These are phyloP conservation scores for Odontamblyopus lacepedii DNA, from an alignment of 2,797 vertebrate genomes.

Conservation along the genomic window DNA sequence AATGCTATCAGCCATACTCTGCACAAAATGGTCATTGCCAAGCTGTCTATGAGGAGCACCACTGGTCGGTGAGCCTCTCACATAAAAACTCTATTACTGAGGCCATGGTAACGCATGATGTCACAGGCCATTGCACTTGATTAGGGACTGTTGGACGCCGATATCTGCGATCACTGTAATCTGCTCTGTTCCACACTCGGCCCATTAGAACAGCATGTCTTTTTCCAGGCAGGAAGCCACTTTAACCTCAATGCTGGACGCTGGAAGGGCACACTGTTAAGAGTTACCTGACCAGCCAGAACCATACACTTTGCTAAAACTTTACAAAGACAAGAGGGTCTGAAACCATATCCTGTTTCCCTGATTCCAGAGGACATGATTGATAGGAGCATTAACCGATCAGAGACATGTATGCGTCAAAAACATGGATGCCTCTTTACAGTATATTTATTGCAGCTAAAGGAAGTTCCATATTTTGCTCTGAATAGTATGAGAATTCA, in stretches of 20 bases:
- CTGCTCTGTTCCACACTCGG: conserved; percentile 39
- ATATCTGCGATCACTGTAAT: conserved; percentile 47
- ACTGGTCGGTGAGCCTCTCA: conserved; percentile 31
- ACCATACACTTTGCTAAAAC: too few species aligned
- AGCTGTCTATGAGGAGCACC: conserved; percentile 25
- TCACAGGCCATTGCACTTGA: conserved; percentile 52
- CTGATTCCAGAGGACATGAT: too few species aligned
- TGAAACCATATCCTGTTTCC: too few species aligned
- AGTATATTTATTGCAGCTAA: too few species aligned
- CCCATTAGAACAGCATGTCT: conserved; percentile 26
- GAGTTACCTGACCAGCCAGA: not conserved
- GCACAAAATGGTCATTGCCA: conserved; percentile 17
- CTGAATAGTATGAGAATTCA: too few species aligned
- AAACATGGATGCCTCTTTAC: too few species aligned
- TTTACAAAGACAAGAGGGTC: too few species aligned
- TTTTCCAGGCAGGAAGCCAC: conserved; percentile 14
- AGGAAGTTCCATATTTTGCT: too few species aligned
- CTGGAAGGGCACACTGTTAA: conserved; percentile 16
- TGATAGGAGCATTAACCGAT: too few species aligned
- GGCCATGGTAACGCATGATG: conserved; percentile 23
- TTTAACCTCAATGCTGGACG: conserved; percentile 22
- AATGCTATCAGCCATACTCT: not conserved
- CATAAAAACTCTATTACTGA: conserved; percentile 46
- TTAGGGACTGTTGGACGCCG: conserved; percentile 39
- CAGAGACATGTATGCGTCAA: too few species aligned